phyloP scores from a whole-genome alignment of 2,113 vertebrate species.

The Atherinomorus stipes region DNA sequence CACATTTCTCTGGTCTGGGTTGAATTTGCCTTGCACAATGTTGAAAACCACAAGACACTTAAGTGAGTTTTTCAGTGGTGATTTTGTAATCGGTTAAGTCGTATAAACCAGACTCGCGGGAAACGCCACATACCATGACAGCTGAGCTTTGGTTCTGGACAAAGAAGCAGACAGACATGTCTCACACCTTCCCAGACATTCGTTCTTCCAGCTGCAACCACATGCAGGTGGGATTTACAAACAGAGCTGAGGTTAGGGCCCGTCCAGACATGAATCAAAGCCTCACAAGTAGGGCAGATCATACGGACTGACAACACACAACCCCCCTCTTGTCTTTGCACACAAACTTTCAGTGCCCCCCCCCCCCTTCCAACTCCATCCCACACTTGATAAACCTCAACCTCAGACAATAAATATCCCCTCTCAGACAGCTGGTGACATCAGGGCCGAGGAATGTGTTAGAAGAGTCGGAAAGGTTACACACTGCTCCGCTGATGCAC shows the following conservation, averaged over 20 bases:
- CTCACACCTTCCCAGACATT: constrained; percentile 46
- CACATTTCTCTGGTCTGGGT: constrained; percentile 10
- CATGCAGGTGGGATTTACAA: constrained; percentile 57
- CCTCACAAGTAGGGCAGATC: constrained; percentile 50
- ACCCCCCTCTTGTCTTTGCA: neutral
- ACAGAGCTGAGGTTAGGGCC: constrained; percentile 29
- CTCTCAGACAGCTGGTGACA: constrained; percentile 66
- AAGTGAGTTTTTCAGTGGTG: constrained; percentile 16
- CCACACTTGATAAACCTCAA: constrained; percentile 64
- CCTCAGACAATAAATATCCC: constrained; percentile 70
- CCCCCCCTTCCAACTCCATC: constrained; percentile 26
- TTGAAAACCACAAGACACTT: constrained; percentile 33
- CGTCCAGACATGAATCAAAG: constrained; percentile 68
- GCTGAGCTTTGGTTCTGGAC: constrained; percentile 2
- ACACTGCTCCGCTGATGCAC: neutral
- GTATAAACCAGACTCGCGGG: constrained; percentile 11
- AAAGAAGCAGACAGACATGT: constrained; percentile 33
- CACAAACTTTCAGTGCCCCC: constrained; percentile 32
- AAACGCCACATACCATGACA: neutral
- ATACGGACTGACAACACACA: constrained; percentile 57
- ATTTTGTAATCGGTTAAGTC: constrained; percentile 2
- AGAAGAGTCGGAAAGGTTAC: constrained; percentile 19
- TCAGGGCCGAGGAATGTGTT: constrained; percentile 69
- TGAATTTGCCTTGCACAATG: constrained; percentile 25
- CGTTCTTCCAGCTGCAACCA: constrained; percentile 20